Evolutionary conservation across 2,113 vertebrate species (phyloP), one percentile per base, ranked within the genome.

Genomic region (Pangasianodon hypophthalmus): DNA sequence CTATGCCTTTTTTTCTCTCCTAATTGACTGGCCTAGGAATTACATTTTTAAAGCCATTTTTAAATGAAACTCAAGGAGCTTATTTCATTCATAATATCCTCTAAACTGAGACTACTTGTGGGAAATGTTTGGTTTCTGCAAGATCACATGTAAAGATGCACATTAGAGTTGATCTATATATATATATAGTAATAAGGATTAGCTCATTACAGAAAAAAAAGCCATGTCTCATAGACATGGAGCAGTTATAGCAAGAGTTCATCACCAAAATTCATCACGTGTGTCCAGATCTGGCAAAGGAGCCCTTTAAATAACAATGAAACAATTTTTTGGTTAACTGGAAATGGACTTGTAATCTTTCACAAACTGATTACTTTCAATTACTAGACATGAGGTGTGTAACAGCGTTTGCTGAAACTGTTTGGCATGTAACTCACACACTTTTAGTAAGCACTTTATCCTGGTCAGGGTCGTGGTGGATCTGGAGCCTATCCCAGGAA

Each of bases 1-100:
- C 18, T 18, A 44, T 75, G 32, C 1, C 2, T 77, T 77, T 19
- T 87, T 75, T 89, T 37, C 62, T 69, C 29, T 54, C 41, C 48
- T 84, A 88, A 89, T 52, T 85, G 88, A 87, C 52, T 84, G 71
- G 84, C 79, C 56, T 91, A 83, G 19, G 50, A 88, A 54, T 19
- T 18, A 94, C 91, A 77, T 86, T 91, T 90, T 93, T 88, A 24
- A 75, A 60, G 58, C 21, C 41, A 80, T n/a, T n/a, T n/a, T n/a
- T 24, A 80, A 80, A 4, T 6, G 6, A 81, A 52, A 81, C 13
- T n/a, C 81, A 29, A 9, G 21, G 60, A 71, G 32, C 7, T 89
- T 62, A 56, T 88, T 46, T 77, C 73, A 24, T 44, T 46, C 21
- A 77, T 46, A 44, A 46, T 24, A 46, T 77, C 7, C 41, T 46